Conservation (phyloP, 2,797 vertebrate genomes). For the Stomatorhinus walkeri region DNA sequence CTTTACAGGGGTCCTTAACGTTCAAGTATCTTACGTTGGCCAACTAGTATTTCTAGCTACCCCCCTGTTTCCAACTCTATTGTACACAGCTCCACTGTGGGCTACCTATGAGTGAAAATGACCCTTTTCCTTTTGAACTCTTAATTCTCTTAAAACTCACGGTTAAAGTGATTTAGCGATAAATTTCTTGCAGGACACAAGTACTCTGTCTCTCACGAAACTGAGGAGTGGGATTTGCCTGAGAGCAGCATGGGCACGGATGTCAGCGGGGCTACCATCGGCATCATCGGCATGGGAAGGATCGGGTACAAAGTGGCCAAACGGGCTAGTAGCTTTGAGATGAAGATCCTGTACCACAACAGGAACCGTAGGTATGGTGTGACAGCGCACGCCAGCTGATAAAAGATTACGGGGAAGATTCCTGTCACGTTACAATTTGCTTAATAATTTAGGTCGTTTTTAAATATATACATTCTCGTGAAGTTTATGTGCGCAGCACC, state of each 20-base stretch:
- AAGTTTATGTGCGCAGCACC: neutral
- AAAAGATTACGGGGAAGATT: neutral
- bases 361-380: slow-evolving; percentile 58
- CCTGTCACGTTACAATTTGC: neutral
- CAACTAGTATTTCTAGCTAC: neutral
- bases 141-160: neutral
- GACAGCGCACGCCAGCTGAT: neutral
- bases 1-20: neutral
- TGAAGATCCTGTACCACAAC: slow-evolving; percentile 73
- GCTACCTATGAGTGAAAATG: neutral
- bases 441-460: neutral
- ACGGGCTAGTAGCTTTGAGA: slow-evolving; percentile 65
- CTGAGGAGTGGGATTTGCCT: slow-evolving; percentile 33
- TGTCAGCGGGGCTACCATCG: slow-evolving; percentile 61
- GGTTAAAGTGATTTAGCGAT: neutral
- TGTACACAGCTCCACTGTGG: neutral
- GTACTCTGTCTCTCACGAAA: slow-evolving; percentile 48
- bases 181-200: slow-evolving; percentile 46
- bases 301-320: slow-evolving; percentile 67
- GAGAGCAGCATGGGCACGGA: slow-evolving; percentile 50
- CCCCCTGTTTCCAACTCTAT: neutral
- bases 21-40: neutral
- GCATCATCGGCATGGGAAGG: slow-evolving; percentile 68
- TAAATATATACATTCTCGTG: neutral
- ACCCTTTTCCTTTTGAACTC: neutral